Evolutionary conservation across 2,797 vertebrate genomes (phyloP).

Genomic region (Sebastes oblongus): DNA sequence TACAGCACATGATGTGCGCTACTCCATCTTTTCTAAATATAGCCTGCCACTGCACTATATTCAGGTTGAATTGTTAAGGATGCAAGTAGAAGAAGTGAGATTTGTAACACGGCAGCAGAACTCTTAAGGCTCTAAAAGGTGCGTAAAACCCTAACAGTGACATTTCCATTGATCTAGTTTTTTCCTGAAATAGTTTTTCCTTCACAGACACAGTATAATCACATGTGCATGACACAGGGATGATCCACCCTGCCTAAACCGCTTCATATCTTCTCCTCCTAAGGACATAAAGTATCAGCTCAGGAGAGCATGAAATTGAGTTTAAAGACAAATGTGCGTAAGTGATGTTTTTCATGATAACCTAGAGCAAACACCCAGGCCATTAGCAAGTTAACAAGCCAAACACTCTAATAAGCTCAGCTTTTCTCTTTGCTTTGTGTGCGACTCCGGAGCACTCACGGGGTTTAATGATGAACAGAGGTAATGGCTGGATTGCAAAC

Average conservation of each 20-base stretch:
- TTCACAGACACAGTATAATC: not conserved
- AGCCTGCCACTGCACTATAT: not conserved
- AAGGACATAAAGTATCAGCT: slow-evolving; percentile 62
- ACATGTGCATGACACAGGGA: slow-evolving; percentile 12
- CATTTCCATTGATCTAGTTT: not conserved
- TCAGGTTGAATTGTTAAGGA: not conserved
- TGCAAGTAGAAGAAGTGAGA: not conserved
- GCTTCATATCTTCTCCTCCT: slow-evolving; percentile 34
- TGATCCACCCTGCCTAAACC: slow-evolving; percentile 19
- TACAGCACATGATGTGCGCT: not conserved
- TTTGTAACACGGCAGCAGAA: not conserved
- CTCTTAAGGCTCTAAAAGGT: not conserved
- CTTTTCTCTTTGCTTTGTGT: slow-evolving; percentile 36
- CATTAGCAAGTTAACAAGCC: slow-evolving; percentile 77
- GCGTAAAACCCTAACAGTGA: not conserved
- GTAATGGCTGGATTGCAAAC: slow-evolving; percentile 49
- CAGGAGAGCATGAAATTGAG: slow-evolving; percentile 78
- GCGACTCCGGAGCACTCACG: slow-evolving; percentile 18
- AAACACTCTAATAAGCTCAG: slow-evolving; percentile 64
- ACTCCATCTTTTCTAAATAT: slow-evolving; percentile 9
- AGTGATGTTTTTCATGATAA: slow-evolving; percentile 68
- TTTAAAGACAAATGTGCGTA: slow-evolving; percentile 69
- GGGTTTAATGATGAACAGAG: slow-evolving; percentile 62
- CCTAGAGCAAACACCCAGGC: slow-evolving; percentile 69
- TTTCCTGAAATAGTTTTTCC: not conserved